Conservation (phyloP, 2,888 invertebrate species). For the Tipula vernalis region DNA sequence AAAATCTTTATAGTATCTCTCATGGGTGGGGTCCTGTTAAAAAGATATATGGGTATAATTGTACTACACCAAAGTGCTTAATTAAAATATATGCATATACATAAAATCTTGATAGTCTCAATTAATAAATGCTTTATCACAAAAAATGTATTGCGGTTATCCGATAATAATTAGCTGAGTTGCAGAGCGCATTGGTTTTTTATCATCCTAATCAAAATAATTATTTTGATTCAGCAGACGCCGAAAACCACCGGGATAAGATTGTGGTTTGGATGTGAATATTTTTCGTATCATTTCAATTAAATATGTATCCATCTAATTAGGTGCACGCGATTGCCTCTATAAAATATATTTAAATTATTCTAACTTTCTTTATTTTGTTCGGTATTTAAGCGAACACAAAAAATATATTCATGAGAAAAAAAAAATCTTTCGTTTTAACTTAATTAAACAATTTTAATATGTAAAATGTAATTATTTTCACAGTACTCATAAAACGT, state of each 20-base stretch:
- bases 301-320: neutral
- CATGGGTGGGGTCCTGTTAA: neutral
- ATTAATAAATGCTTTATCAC: neutral
- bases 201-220: neutral
- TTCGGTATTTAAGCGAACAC: neutral
- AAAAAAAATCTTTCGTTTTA: neutral
- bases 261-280: neutral
- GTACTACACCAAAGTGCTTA: neutral
- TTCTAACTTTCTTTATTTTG: neutral
- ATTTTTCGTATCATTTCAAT: neutral
- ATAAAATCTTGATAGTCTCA: neutral
- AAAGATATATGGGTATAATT: too few species aligned
- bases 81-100: neutral
- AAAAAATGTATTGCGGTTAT: neutral
- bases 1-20: neutral
- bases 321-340: neutral
- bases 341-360: neutral
- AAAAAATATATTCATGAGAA: neutral
- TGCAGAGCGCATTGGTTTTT: neutral
- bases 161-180: neutral
- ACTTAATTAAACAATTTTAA: neutral
- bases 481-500: neutral
- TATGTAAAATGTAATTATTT: neutral
- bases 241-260: neutral
- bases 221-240: neutral